phyloP scores from a whole-genome alignment of 2,797 vertebrate species.

The Parotocinclus haroldoi region DNA sequence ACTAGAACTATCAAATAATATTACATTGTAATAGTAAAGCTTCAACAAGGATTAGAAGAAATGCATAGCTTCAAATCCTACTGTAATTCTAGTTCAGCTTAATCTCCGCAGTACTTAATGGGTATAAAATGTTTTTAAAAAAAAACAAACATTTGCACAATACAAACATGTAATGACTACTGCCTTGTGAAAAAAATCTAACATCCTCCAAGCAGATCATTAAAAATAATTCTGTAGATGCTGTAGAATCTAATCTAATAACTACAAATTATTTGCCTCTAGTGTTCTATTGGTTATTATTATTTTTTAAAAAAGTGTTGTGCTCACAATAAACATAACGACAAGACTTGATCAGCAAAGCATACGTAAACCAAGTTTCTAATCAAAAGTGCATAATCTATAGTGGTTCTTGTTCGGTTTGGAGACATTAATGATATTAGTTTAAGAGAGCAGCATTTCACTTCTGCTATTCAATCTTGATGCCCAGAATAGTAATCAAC shows the following conservation, averaged over 20 bases:
- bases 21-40: neutral
- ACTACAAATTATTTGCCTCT: too few relatives aligned
- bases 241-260: too few relatives aligned
- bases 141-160: neutral
- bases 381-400: conserved; percentile 18
- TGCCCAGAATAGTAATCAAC: neutral
- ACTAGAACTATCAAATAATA: neutral
- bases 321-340: neutral
- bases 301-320: neutral
- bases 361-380: conserved; percentile 8
- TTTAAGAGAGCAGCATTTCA: neutral
- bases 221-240: neutral
- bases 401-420: neutral
- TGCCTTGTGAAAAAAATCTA: neutral
- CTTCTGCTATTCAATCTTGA: neutral
- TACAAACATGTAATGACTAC: too few relatives aligned
- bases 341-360: neutral
- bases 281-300: neutral
- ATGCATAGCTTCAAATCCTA: neutral
- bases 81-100: neutral
- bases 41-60: neutral
- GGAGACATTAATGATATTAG: neutral
- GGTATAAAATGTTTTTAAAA: neutral
- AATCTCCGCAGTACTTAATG: neutral
- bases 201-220: neutral